phyloP scores from a whole-genome alignment of 1,140 invertebrate genomes.

The Drosophila bifasciata region DNA sequence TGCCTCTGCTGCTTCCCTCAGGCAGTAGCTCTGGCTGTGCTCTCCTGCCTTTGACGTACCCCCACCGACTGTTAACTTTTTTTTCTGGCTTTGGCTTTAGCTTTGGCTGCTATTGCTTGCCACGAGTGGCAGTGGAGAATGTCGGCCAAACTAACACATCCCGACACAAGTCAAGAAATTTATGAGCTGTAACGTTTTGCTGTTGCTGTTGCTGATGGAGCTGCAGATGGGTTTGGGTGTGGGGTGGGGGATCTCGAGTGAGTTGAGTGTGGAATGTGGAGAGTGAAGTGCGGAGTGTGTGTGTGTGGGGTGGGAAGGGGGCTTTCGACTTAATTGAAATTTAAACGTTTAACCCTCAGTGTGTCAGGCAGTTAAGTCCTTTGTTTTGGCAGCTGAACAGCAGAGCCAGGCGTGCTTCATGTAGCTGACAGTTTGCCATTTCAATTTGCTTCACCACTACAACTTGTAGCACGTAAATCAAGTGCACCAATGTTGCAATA shows the following conservation, averaged over 20 bases:
- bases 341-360: conserved; percentile 74
- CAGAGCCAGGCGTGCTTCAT: conserved; percentile 22
- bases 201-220: conserved; percentile 35
- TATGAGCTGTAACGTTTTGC: conserved; percentile 76
- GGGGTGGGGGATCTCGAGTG: not conserved
- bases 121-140: conserved; percentile 48
- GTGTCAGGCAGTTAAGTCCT: conserved; percentile 59
- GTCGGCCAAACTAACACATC: conserved; percentile 74
- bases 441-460: conserved; percentile 48
- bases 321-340: conserved; percentile 81
- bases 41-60: conserved; percentile 54
- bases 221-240: conserved; percentile 26
- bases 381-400: conserved; percentile 52
- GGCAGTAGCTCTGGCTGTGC: not conserved
- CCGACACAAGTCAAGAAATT: conserved; percentile 81
- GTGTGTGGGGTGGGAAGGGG: too few species aligned
- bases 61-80: conserved; percentile 47
- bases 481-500: too few species aligned
- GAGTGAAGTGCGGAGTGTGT: conserved; percentile 1
- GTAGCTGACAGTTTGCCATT: conserved; percentile 56
- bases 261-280: conserved; percentile 1
- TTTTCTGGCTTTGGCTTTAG: conserved; percentile 25
- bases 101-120: conserved; percentile 44
- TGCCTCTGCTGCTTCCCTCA: conserved; percentile 14
- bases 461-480: conserved; percentile 22